Percentiles rank a stretch among this genome's conserved stretches.
Conservation (phyloP, 2,888 invertebrate genomes). For the Tortricodes alternella region DNA sequence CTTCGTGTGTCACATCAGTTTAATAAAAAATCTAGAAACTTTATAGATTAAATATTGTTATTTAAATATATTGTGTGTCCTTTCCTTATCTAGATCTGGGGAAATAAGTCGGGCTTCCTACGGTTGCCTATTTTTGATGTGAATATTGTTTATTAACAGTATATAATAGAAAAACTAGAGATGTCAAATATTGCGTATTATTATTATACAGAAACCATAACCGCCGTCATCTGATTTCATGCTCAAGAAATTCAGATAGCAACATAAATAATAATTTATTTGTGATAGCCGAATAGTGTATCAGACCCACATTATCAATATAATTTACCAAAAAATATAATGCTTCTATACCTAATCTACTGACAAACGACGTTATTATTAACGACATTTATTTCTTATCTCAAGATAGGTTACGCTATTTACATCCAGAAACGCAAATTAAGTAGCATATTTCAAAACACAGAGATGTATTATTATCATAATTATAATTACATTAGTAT, state of each 20-base stretch:
- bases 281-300: background rate
- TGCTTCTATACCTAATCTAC: no score
- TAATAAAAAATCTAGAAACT: no score
- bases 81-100: background rate
- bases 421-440: background rate
- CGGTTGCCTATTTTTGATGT: no score
- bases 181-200: background rate
- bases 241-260: background rate
- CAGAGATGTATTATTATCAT: background rate
- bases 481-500: background rate
- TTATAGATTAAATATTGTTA: background rate
- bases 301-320: background rate
- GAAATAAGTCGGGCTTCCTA: no score
- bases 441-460: background rate
- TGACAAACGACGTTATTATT: background rate
- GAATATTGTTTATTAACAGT: no score
- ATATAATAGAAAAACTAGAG: no score
- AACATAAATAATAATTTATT: background rate
- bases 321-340: background rate
- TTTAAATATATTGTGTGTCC: background rate
- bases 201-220: background rate
- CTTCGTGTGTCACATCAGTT: background rate
- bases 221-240: background rate
- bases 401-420: slow-evolving; percentile 2
- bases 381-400: background rate